Evolutionary conservation across 2,797 vertebrate genomes (phyloP), one percentile per base, ranked within the genome.

Genomic region (Enteromius anoplus): DNA sequence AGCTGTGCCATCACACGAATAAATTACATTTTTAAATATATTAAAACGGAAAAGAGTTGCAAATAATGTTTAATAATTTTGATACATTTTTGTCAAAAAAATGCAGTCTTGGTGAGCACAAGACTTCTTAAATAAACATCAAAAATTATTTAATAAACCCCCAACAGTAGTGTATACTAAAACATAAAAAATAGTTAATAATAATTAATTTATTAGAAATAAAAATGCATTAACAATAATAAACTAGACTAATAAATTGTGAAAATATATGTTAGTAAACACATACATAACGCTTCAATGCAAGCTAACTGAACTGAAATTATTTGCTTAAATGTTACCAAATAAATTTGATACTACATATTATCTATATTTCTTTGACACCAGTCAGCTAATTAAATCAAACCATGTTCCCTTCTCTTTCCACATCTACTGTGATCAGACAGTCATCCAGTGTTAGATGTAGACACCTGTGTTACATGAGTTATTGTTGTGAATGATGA

Each of bases 401-500:
- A 32, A 32, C 62, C 62, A 32, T 32, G 26, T 64, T 64, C 14
- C 62, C 29, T 64, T 64, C 26, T 64, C 6, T 32, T 8, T 64
- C 26, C 60, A 64, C 60, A 64, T 17, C 14, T 15, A 64, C 62
- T 64, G 62, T 64, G 62, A 32, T 34, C 26, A 75, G 17, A 75
- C 12, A 49, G 37, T 14, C 60, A 14, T 60, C 26, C 71, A 37
- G 84, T 21, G 45, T 40, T 45, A 11, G 53, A 14, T 65, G 42
- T 1, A 58, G 9, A 58, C 65, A 69, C 42, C 17, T 60, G 70
- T 51, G 37, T 23, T 15, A 34, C 23, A 64, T 19, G 23, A 80
- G 78, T 19, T 3, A 49, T 34, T 47, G 26, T 23, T 26, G 45
- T 70, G 55, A 62, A 70, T 49, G 75, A 5, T 81, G 80, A 51